These are phyloP conservation scores for Xiphorhynchus elegans DNA, from an alignment of 2,113 vertebrate species.

Conservation along the genomic window DNA sequence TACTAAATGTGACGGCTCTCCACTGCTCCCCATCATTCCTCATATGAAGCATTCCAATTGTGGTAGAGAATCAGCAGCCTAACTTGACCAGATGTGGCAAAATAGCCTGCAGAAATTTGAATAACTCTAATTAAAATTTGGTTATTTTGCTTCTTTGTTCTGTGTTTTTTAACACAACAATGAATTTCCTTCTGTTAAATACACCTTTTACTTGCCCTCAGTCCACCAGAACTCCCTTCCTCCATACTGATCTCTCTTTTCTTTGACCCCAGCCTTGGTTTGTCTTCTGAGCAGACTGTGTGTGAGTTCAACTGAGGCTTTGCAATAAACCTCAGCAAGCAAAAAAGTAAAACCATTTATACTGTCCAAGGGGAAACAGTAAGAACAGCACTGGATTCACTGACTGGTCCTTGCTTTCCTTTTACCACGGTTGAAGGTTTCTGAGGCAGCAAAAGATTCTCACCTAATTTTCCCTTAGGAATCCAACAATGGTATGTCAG, in stretches of 20 bases:
- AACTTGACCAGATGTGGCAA: neutral
- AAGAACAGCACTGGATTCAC: neutral
- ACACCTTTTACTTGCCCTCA: neutral
- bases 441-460: neutral
- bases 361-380: neutral
- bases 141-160: neutral
- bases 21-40: neutral
- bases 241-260: neutral
- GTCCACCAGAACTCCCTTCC: neutral
- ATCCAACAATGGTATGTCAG: neutral
- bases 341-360: neutral
- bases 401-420: neutral
- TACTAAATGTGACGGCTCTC: neutral
- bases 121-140: neutral
- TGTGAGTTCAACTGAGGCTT: neutral
- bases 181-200: neutral
- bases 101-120: neutral
- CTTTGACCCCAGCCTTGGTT: neutral
- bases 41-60: neutral
- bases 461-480: neutral
- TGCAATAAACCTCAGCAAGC: neutral
- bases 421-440: neutral
- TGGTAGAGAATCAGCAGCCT: neutral
- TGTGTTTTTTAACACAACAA: neutral
- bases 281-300: neutral